phyloP scores from a whole-genome alignment of 2,797 vertebrate species.

The Hyperoplus immaculatus region DNA sequence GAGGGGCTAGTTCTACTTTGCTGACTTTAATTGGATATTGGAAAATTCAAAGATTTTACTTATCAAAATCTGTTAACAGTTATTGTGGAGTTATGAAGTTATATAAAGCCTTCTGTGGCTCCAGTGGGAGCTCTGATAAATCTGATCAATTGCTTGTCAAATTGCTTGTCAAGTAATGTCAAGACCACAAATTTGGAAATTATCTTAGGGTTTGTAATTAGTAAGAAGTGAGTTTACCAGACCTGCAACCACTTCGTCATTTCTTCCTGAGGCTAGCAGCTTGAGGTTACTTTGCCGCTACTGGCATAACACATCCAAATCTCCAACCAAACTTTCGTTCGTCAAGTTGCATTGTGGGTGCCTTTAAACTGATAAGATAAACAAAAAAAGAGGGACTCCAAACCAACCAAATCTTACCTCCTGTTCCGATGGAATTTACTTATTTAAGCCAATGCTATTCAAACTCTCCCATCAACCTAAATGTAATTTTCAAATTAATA shows the following conservation, averaged over 20 bases:
- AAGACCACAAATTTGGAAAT: background rate
- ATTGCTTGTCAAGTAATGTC: background rate
- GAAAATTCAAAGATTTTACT: background rate
- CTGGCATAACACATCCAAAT: background rate
- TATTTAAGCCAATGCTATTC: no score
- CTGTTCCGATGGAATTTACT: no score
- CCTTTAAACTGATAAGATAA: background rate
- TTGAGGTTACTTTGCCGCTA: background rate
- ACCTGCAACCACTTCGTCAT: background rate
- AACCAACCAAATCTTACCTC: no score
- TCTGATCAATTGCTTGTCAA: background rate
- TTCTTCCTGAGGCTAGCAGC: conserved; percentile 1
- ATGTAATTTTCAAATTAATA: no score
- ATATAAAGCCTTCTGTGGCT: background rate
- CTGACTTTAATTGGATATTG: background rate
- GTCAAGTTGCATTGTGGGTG: background rate
- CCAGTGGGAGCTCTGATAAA: background rate
- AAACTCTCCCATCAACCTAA: no score
- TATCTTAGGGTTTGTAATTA: background rate
- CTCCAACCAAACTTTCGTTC: background rate
- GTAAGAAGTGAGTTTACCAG: background rate
- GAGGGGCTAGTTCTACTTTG: background rate
- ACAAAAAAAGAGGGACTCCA: no score
- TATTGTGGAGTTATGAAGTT: background rate
- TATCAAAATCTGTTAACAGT: background rate